Evolutionary conservation across 2,113 vertebrate species (phyloP).

Genomic region (Martes martes): DNA sequence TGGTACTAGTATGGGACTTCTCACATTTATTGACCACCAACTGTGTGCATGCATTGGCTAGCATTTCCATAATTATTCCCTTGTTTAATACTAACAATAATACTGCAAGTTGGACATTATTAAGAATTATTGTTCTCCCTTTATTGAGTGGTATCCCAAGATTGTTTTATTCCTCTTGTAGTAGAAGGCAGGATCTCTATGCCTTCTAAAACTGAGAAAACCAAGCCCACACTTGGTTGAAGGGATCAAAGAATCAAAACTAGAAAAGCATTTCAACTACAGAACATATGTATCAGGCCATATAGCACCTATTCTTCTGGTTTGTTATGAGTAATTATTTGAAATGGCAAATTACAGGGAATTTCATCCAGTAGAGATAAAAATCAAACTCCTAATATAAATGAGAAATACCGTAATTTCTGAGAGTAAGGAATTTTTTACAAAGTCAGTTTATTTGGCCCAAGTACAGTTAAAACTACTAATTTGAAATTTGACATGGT

Average conservation of each 20-base stretch:
- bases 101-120: not conserved
- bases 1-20: not conserved
- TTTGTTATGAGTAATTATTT: not conserved
- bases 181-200: not conserved
- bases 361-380: not conserved
- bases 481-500: slow-evolving; percentile 7
- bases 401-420: not conserved
- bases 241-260: not conserved
- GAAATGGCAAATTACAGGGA: not conserved
- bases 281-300: not conserved
- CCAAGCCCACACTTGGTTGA: not conserved
- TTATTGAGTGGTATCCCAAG: not conserved
- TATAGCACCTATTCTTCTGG: not conserved
- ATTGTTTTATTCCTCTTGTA: not conserved
- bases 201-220: not conserved
- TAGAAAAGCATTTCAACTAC: not conserved
- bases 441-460: not conserved
- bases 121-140: not conserved
- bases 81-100: not conserved
- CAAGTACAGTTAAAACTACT: slow-evolving; percentile 22
- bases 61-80: not conserved
- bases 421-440: not conserved
- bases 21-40: not conserved
- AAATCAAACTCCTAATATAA: not conserved
- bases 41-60: not conserved